phyloP scores from a whole-genome alignment of 1,140 invertebrate genomes.

The Drosophila eugracilis region DNA sequence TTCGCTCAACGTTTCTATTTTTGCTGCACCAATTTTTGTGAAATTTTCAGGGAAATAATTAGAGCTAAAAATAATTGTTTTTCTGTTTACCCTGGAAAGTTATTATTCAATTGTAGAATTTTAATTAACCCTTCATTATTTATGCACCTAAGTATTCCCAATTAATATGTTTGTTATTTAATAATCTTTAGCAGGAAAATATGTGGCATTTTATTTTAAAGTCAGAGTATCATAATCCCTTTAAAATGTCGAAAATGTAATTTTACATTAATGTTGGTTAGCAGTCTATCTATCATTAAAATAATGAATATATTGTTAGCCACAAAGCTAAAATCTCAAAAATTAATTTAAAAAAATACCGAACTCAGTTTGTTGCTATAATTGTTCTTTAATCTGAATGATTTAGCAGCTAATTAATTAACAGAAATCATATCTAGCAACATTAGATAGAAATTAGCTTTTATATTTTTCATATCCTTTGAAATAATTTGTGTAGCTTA shows the following conservation, averaged over 20 bases:
- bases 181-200: not conserved
- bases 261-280: not conserved
- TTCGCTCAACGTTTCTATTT: conserved; percentile 22
- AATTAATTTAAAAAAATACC: too few relatives aligned
- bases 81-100: conserved; percentile 14
- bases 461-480: not conserved
- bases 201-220: not conserved
- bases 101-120: conserved; percentile 6
- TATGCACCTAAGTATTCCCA: not conserved
- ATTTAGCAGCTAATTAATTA: not conserved
- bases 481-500: conserved; percentile 5
- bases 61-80: conserved; percentile 1
- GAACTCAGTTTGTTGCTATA: not conserved
- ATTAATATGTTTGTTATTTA: not conserved
- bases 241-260: too few relatives aligned
- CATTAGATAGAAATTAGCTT: not conserved
- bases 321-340: too few relatives aligned
- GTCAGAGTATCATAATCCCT: too few relatives aligned
- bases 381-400: too few relatives aligned
- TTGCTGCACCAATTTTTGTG: not conserved
- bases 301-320: too few relatives aligned
- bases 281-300: too few relatives aligned
- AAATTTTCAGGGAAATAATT: conserved; percentile 2
- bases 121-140: conserved; percentile 26
- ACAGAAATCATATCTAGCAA: not conserved